Base-by-base conservation (phyloP, 2,888 invertebrate genomes). In the Chelonus formosanus region DNA sequence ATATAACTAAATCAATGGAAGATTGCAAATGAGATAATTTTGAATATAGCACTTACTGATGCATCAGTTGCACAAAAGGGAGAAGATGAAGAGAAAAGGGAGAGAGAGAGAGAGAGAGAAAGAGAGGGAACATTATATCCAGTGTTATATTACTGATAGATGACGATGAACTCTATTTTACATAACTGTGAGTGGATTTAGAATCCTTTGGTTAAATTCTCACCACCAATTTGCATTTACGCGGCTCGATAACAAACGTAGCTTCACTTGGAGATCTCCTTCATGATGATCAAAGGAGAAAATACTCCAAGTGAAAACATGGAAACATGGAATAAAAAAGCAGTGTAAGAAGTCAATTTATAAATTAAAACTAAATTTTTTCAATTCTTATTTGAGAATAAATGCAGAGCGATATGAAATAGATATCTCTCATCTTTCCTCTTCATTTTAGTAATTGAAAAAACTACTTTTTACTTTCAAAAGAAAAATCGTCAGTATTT, bases 121-220 rank as follows among this genome's bases (percentile, higher is more conserved):
- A 54, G 45, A 35, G 36, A 5, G n/a, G 36, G 20, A 34, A 36
- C 54, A 62, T 34, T 10, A 62, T 45, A 48, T 59, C 47, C 57
- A 45, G 35, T 62, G 62, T 62, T 62, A 43, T 44, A 62, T 62
- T 55, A 53, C 47, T 36, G 44, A 55, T 62, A 54, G 45, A 52
- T 53, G 54, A 36, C 36, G 31, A 36, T 6, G 20, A 50, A 31
- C 54, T 31, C 54, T 35, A 45, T 54, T 62, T 45, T 36, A 45
- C 62, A 54, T 62, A 45, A 43, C 62, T 55, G 54, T 55, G 34
- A 52, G 52, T 53, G 43, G 35, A 34, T 54, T 54, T 54, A 45
- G 44, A 54, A 45, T 62, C 35, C 47, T n/a, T 36, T 55, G 35
- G 34, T 45, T 53, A 32, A 36, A 54, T 32, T 35, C 10, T 40